A percentile compares a stretch with the other conserved stretches of the same genome.
These are phyloP conservation scores for Poecilobothrus nobilitatus DNA, from an alignment of 2,888 invertebrate genomes.

Conservation along the genomic window DNA sequence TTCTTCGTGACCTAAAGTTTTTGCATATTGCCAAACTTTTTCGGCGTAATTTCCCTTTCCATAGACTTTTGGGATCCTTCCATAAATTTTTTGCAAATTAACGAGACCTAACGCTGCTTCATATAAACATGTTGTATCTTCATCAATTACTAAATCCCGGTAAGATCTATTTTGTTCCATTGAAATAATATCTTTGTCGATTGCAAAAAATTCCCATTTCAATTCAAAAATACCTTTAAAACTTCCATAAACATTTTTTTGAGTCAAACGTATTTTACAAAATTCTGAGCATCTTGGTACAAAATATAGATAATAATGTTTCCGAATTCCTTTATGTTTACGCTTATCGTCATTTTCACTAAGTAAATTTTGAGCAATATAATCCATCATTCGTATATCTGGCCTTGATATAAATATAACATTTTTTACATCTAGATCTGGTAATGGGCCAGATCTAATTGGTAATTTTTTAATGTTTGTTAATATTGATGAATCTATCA, in stretches of 20 bases:
- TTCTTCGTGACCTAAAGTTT: conserved; percentile 62
- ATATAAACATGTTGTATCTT: conserved; percentile 80
- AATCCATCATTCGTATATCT: conserved; percentile 71
- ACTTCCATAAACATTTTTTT: conserved; percentile 70
- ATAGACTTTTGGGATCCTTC: conserved; percentile 78
- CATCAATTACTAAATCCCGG: conserved; percentile 78
- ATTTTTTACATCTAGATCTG: conserved; percentile 65
- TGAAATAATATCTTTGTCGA: conserved; percentile 86
- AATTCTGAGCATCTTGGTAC: conserved; percentile 79
- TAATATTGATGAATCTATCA: conserved; percentile 51
- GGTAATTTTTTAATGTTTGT: conserved; percentile 66
- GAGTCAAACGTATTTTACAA: conserved; percentile 77
- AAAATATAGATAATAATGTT: conserved; percentile 81
- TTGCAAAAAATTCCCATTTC: conserved; percentile 78
- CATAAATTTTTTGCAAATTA: conserved; percentile 77
- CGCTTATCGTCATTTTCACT: conserved; percentile 20
- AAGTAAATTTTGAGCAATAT: conserved; percentile 66
- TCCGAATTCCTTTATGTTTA: conserved; percentile 36
- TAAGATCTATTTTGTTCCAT: conserved; percentile 79
- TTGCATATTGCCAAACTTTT: conserved; percentile 80
- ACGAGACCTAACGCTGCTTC: conserved; percentile 81
- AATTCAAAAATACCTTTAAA: conserved; percentile 75
- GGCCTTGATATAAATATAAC: conserved; percentile 85
- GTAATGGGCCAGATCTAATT: conserved; percentile 58
- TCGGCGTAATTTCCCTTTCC: conserved; percentile 84